Base-by-base conservation (phyloP, 2,113 vertebrate species). In the Caranx melampygus region DNA sequence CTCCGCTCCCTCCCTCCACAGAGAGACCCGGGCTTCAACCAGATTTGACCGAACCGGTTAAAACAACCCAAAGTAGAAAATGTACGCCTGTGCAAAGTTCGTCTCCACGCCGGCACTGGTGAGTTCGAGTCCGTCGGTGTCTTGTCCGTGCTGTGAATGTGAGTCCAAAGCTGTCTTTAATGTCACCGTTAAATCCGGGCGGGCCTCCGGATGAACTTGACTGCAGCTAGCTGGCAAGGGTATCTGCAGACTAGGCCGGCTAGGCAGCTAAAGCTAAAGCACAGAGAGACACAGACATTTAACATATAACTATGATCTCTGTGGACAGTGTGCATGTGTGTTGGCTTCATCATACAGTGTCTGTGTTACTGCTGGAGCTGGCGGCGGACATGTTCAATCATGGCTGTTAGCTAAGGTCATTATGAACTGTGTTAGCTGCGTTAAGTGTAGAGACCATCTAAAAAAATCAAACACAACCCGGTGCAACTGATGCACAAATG, bases 11-110 rank as follows among this genome's bases (percentile, higher is more conserved):
- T 90, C 73, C 82, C 72, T 88, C 82, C 78, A n/a, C 83, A 95
- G 94, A 93, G 82, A 95, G 90, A 93, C 89, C 91, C 89, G 91
- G 92, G 93, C 85, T 93, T 92, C 84, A 79, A 72, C 82, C 84
- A 89, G 72, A 92, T 83, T 88, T 78, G 69, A 91, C 78, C 82
- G 31, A 87, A 92, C 81, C 76, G 88, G 88, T 91, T 79, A 78
- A 84, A 86, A 93, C 66, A 65, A 81, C 75, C 68, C 63, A 61
- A 76, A 86, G 3, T 57, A 73, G 63, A 94, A 89, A 62, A 99
- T 99, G 97, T 97, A 97, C 82, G 95, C 96, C 92, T 98, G 97
- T 95, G 95, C 96, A 83, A 98, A 97, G 86, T 95, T 98, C 91
- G 95, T 96, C 79, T 94, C 96, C 79, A 95, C 95, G 76, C 94